These are phyloP conservation scores for Dermochelys coriacea DNA, from an alignment of 2,797 vertebrate species.

Conservation along the genomic window DNA sequence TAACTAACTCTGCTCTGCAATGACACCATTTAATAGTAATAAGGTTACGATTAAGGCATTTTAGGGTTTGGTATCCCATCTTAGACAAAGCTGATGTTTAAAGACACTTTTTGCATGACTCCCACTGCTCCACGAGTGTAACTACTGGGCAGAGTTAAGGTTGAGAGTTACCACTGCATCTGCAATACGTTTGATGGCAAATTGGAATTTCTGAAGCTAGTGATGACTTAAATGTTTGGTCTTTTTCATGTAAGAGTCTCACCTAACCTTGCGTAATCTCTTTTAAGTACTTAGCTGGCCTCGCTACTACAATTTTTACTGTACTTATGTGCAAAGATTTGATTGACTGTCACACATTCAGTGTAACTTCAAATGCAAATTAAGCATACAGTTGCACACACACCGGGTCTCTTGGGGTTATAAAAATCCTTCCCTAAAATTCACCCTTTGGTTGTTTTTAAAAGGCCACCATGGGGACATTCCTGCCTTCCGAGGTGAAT, in stretches of 20 bases:
- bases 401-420: not conserved
- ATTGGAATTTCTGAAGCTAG: not conserved
- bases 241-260: not conserved
- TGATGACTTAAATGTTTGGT: not conserved
- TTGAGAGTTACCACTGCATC: not conserved
- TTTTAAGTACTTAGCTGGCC: not conserved
- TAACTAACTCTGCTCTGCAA: not conserved
- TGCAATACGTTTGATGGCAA: not conserved
- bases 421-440: not conserved
- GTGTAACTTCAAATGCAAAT: not conserved
- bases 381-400: rapidly evolving
- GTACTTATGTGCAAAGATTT: not conserved
- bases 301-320: not conserved
- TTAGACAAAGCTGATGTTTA: not conserved
- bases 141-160: not conserved
- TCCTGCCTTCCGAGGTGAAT: not conserved
- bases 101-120: not conserved
- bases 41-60: not conserved
- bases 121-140: not conserved
- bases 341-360: not conserved
- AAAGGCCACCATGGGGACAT: not conserved
- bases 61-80: not conserved
- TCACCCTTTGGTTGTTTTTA: not conserved
- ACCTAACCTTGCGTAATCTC: not conserved
- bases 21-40: not conserved